Base-by-base conservation (phyloP, 2,113 vertebrate genomes). In the Harpagus bidentatus region DNA sequence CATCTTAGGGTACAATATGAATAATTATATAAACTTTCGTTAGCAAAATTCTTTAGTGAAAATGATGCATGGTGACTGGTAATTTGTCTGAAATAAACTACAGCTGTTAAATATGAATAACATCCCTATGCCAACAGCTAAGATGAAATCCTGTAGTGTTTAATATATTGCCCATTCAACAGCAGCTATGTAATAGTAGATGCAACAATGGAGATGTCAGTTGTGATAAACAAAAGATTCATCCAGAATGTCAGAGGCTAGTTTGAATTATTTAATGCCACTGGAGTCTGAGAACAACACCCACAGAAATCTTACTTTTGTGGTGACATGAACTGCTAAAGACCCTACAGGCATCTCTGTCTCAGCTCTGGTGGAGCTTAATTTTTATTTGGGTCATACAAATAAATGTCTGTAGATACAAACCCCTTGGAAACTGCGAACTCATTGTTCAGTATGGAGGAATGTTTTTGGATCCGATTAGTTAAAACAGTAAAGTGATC, bases 191-290 rank as follows among this genome's bases (percentile, higher is more conserved):
- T 92, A 97, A 95, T 76, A 90, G 72, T 88, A 95, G 82, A 83
- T 16, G 59, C 79, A 95, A 95, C 93, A 97, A 96, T 97, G 88
- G 95, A 93, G 95, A 94, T 88, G 96, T 93, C 95, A 94, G 93
- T 95, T 96, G 94, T 86, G 93, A 96, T 96, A 92, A 96, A 97
- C 94, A 96, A 96, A 96, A 94, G 91, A 93, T 93, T 94, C 86
- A 92, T 93, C 95, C 4, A 82, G 93, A 84, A 86, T 92, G 94
- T 95, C 90, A 94, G 94, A 96, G 86, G 93, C 88, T 90, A 95
- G 36, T 88, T 65, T 95, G 87, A 97, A 92, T 97, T 97, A 96
- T 96, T 96, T 93, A 96, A 88, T 92, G 56, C 69, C 82, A 69
- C 66, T 86, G 82, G 88, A 92, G 86, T 92, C 88, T 79, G 87